Base-by-base conservation (phyloP, 2,888 invertebrate genomes). In the Drosophila seclusa region DNA sequence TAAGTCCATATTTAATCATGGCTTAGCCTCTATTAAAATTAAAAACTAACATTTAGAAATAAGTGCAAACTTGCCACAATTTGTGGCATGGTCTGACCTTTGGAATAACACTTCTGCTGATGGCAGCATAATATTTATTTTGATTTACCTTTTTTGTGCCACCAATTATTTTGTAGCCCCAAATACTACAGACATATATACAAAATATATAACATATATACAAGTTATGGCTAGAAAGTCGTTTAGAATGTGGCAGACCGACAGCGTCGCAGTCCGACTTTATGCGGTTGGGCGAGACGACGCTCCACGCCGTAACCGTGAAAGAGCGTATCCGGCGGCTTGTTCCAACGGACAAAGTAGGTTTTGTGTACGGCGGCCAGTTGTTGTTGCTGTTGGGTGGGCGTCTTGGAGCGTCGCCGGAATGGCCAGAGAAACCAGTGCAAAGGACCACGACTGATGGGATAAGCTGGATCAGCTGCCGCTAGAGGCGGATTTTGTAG, bases 291-390 rank as follows among this genome's bases (percentile, higher is more conserved):
- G 55, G 6, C 29, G n/a, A 8, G 16, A 6, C 31, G 45, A 24
- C 59, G 80, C 10, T 65, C 71, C 29, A 83, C 74, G 27, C 82
- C 87, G 18, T 82, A 91, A n/a, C 89, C 91, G 32, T 80, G 84
- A 71, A 74, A 82, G 10, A 78, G 50, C 1, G 82, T 82, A 10
- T 91, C 85, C 24, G 92, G 86, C 18, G 89, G 90, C n/a, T 92
- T 92, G 66, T 77, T 87, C 92, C 93, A 92, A 4, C 89, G 86
- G 1, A 92, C 89, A 61, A 92, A 92, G 66, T 92, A 92, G 0
- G 91, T 92, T 67, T 92, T 92, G 66, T 92, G 92, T 1, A 92
- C 91, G 13, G 92, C 91, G 0, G 92, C 92, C 18, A 73, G 57
- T 7, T 67, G 76, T 72, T 84, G 42, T 75, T 24, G n/a, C 50